These are phyloP conservation scores for Trypoxylus dichotomus DNA, from an alignment of 1,140 invertebrate species.

Conservation along the genomic window DNA sequence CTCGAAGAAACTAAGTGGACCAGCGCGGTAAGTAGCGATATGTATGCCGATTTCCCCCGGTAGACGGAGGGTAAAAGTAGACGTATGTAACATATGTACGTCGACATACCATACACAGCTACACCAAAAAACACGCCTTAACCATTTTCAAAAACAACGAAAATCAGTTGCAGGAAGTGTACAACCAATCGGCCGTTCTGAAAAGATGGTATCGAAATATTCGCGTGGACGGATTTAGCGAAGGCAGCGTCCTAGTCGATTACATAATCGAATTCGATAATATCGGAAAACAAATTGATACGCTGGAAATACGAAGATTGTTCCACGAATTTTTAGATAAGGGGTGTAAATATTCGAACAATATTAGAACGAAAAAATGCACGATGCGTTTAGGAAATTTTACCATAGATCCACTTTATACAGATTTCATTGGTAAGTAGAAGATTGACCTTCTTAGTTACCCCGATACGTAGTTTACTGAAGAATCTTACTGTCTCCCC, in stretches of 20 bases:
- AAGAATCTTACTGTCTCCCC: too few species aligned
- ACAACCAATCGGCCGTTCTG: background rate
- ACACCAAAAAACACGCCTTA: background rate
- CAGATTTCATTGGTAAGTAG: conserved; percentile 20
- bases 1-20: too few species aligned
- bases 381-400: background rate
- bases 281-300: background rate
- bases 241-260: background rate
- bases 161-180: background rate
- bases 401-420: background rate
- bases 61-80: too few species aligned
- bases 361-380: background rate
- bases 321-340: background rate
- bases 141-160: too few species aligned
- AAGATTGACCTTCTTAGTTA: too few species aligned
- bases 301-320: background rate
- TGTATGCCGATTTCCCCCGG: too few species aligned
- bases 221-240: background rate
- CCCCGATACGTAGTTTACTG: too few species aligned
- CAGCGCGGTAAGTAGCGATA: too few species aligned
- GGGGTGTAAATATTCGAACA: background rate
- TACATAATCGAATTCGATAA: background rate
- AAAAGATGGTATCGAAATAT: background rate
- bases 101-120: too few species aligned
- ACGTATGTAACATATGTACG: too few species aligned